Conservation (phyloP, 53 echinoderm and acorn worm genomes). For the Holothuria scabra region DNA sequence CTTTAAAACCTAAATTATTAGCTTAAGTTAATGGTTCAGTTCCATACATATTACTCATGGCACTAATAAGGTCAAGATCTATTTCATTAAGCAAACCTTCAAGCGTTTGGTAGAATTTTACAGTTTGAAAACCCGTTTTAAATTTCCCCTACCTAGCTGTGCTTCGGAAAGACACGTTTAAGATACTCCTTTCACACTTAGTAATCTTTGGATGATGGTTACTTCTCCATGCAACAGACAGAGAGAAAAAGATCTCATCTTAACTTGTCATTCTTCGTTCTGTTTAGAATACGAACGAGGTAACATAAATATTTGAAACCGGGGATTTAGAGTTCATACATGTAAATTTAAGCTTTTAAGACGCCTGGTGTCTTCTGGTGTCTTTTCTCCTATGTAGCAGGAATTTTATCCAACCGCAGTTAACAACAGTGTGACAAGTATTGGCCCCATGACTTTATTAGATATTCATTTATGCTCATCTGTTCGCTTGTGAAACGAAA, state of each 20-base stretch:
- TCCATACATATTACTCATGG: too few relatives aligned
- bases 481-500: neutral
- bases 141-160: too few relatives aligned
- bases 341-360: too few relatives aligned
- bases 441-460: conserved; percentile 24
- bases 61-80: too few relatives aligned
- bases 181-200: conserved; percentile 14
- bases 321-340: neutral
- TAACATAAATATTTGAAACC: conserved; percentile 33
- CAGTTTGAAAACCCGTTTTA: too few relatives aligned
- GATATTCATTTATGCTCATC: conserved; percentile 40
- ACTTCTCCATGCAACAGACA: neutral
- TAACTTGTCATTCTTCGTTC: neutral
- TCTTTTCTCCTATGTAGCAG: too few relatives aligned
- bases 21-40: too few relatives aligned
- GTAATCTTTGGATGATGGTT: neutral
- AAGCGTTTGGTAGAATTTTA: too few relatives aligned
- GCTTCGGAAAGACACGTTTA: neutral
- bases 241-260: neutral
- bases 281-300: conserved; percentile 11
- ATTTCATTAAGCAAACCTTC: too few relatives aligned
- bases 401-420: neutral
- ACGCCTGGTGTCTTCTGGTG: too few relatives aligned
- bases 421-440: conserved; percentile 21
- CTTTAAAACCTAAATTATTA: too few relatives aligned